These are phyloP conservation scores for Trichonephila clavata DNA, from an alignment of 1,140 invertebrate species.

Conservation along the genomic window DNA sequence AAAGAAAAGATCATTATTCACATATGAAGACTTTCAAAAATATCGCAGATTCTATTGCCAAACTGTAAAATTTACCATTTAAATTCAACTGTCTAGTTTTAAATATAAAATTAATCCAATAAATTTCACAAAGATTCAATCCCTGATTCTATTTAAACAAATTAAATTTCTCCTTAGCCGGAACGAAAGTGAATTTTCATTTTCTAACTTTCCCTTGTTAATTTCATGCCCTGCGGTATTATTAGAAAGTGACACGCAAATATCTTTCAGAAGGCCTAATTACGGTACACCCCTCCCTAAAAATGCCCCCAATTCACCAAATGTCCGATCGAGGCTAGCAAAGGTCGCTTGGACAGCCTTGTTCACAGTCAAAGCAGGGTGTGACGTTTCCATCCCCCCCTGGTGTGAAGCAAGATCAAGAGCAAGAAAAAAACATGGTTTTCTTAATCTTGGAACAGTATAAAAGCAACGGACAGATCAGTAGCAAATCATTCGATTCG, in stretches of 20 bases:
- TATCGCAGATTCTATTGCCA: too few species aligned
- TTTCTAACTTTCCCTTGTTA: neutral
- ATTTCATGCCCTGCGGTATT: neutral
- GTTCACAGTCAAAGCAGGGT: constrained; percentile 24
- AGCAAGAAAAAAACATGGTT: neutral
- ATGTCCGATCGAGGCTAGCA: constrained; percentile 41
- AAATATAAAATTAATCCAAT: too few species aligned
- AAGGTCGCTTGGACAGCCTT: constrained; percentile 41
- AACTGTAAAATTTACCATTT: too few species aligned
- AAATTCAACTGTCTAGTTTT: too few species aligned
- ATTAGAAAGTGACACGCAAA: constrained; percentile 37
- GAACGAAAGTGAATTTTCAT: neutral
- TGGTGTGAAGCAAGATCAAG: constrained; percentile 45
- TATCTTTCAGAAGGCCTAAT: constrained; percentile 38
- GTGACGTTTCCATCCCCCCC: neutral
- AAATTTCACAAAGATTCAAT: too few species aligned
- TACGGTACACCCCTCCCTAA: constrained; percentile 32
- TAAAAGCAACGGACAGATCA: neutral
- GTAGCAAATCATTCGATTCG: constrained; percentile 46
- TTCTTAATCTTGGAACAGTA: neutral
- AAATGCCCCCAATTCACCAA: constrained; percentile 42
- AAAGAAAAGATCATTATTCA: too few species aligned
- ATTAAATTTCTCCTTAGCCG: neutral
- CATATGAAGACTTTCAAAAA: too few species aligned
- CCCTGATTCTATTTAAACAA: neutral